Evolutionary conservation across 2,888 invertebrate genomes (phyloP), one percentile per base, ranked within the genome.

Genomic region (Patella depressa): DNA sequence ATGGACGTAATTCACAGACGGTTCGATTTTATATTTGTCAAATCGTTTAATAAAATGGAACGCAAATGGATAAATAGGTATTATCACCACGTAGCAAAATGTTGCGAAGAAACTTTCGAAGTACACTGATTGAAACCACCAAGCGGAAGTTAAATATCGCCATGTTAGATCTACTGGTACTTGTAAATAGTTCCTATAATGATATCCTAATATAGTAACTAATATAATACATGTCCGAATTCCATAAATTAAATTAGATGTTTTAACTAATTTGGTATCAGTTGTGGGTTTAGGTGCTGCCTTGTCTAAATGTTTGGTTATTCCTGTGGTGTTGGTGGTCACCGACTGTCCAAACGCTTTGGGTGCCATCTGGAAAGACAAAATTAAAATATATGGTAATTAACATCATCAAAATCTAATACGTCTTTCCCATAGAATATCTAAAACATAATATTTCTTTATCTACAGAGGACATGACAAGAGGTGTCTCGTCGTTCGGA

Each of bases 71-170:
- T 85, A 85, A 0, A 85, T 45, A 0, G 81, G 78, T 5, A 87
- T 83, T n/a, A 88, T 76, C 7, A 84, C 34, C 0, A 83, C 80
- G 59, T 87, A 89, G 54, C 82, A 81, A n/a, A 86, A 71, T 0
- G 87, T 87, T 0, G 86, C 83, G 74, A 81, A 87, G 82, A 82
- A 84, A 4, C 88, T 89, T 76, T 89, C 89, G 78, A 89, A 89
- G 80, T 89, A 89, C 19, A 88, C 89, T 3, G 84, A 87, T 71
- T 85, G 86, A 77, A 86, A 89, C 24, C 86, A 54, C 80, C 80
- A 78, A 2, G 81, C 78, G 4, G 74, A 24, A 2, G 79, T 69
- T 71, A 88, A 76, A 76, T 80, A 82, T 0, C 70, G 5, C 87
- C 87, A 88, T 7, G 76, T 15, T 11, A 11, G 11, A 57, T 86